Evolutionary conservation across 2,888 invertebrate species (phyloP).

Genomic region (Mythimna loreyi): DNA sequence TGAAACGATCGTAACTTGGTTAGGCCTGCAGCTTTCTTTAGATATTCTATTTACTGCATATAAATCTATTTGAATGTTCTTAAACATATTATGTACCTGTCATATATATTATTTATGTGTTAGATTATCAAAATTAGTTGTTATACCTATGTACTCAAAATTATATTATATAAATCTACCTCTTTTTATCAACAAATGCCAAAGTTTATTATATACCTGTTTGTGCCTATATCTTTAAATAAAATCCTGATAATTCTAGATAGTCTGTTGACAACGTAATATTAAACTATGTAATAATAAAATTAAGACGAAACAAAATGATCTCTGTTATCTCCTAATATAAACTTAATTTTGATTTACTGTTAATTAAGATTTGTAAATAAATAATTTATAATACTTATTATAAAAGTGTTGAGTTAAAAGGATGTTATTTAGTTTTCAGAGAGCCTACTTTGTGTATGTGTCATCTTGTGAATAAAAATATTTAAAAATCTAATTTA

Average conservation of each 20-base stretch:
- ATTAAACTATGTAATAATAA: conserved; percentile 5
- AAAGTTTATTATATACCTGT: conserved; percentile 15
- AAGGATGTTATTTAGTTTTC: not conserved
- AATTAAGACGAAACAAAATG: conserved; percentile 8
- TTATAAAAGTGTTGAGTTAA: conserved; percentile 8
- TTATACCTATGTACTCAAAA: conserved; percentile 1
- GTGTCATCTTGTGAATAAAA: conserved; percentile 51
- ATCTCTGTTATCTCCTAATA: conserved; percentile 21
- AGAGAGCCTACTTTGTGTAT: conserved; percentile 14
- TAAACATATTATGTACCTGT: not conserved
- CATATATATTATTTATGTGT: too few species aligned
- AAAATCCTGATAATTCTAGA: not conserved
- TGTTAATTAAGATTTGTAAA: conserved; percentile 39
- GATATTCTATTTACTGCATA: conserved; percentile 27
- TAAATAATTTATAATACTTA: conserved; percentile 32
- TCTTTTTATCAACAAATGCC: not conserved
- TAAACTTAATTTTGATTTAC: not conserved
- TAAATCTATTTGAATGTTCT: conserved; percentile 7
- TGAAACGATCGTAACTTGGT: too few species aligned
- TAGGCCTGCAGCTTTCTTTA: conserved; percentile 45
- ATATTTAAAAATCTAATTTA: conserved; percentile 1
- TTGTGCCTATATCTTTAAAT: not conserved
- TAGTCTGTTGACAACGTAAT: not conserved
- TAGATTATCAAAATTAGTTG: not conserved
- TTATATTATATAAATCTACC: conserved; percentile 16